Base-by-base conservation (phyloP, 2,113 vertebrate genomes). In the Bagarius yarrelli region DNA sequence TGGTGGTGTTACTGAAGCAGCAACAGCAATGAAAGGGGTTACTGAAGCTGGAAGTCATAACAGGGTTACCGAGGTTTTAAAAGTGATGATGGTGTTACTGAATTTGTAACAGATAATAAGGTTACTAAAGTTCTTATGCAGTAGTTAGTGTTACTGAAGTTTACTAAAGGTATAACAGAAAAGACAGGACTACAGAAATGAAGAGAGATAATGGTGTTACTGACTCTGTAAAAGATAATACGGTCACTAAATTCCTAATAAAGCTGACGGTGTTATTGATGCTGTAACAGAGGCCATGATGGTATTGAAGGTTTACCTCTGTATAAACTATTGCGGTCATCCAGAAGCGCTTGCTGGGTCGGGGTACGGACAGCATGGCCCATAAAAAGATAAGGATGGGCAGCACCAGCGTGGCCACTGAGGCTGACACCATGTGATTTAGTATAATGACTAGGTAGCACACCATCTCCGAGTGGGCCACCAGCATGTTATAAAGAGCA, bases 281-380 rank as follows among this genome's bases (percentile, higher is more conserved):
- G 63, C 63, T 30, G 15, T 66, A 36, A 23, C 21, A 8, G 19
- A 72, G 25, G 19, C 14, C 16, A 19, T 34, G n/a, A 34, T 52
- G 52, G 30, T 27, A 15, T 0, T 76, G 30, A 21, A 21, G n/a
- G 4, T 60, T 47, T 59, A 98, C 96, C 96, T 98, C 96, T 0
- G 96, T 98, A 87, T 98, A 97, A 87, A 97, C 94, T 79, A 97
- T 97, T 81, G 96, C 96, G 3, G 96, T 96, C 96, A 97, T 98
- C 96, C 96, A 98, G 93, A 98, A 98, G 19, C 95, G 93, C 67
- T 95, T 96, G 90, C 94, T 97, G 78, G 96, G 96, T 36, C 96
- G 93, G 16, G 96, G 96, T 11, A 97, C 96, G 0, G 96, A 97
- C 27, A 97, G 91, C 94, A 94, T 97, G 34, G 95, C 96, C 96